Evolutionary conservation across 2,888 invertebrate species (phyloP).

Genomic region (Esperia sulphurella): DNA sequence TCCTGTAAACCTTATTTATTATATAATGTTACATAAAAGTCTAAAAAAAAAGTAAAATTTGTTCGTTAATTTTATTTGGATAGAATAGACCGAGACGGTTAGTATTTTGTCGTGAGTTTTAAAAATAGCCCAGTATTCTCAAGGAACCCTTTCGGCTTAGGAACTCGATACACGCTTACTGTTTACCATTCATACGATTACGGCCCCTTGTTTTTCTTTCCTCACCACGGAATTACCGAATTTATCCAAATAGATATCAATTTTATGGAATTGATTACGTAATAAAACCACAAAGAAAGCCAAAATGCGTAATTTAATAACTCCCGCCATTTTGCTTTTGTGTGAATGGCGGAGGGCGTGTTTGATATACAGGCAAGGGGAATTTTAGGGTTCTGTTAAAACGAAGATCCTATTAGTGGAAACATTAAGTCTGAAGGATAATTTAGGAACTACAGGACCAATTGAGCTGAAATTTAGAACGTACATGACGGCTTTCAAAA

Average conservation of each 20-base stretch:
- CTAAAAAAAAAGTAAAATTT: no score
- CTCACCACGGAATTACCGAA: constrained; percentile 3
- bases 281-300: constrained; percentile 11
- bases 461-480: no score
- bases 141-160: background rate
- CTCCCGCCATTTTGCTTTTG: constrained; percentile 26
- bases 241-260: constrained; percentile 5
- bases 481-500: no score
- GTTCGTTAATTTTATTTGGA: no score
- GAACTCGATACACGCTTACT: background rate
- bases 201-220: constrained; percentile 6
- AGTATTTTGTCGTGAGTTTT: no score
- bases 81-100: no score
- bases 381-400: background rate
- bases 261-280: constrained; percentile 11
- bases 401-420: no score
- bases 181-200: background rate
- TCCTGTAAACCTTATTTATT: no score
- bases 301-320: constrained; percentile 31
- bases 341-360: background rate
- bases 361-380: background rate
- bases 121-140: background rate
- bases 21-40: no score
- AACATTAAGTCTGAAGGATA: no score
- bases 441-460: no score